These are phyloP conservation scores for Drosophila ananassae DNA, from an alignment of 1,140 invertebrate genomes.

Conservation along the genomic window DNA sequence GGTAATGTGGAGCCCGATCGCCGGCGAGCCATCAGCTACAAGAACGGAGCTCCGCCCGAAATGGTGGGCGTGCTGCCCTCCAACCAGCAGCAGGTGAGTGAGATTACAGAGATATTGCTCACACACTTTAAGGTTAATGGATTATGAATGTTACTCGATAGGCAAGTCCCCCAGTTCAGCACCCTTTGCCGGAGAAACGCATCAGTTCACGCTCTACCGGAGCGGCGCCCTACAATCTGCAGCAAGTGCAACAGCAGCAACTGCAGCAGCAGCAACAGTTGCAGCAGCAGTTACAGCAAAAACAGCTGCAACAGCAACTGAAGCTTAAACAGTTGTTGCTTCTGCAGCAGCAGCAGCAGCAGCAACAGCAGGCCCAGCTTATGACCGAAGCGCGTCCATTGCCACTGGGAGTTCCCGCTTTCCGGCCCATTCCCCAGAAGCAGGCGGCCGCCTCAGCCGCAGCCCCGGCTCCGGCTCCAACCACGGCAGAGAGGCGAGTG, in stretches of 20 bases:
- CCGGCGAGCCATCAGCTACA: conserved; percentile 87
- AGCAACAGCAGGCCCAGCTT: conserved; percentile 52
- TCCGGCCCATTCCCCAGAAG: conserved; percentile 90
- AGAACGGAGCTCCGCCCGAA: conserved; percentile 84
- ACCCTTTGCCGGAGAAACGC: conserved; percentile 63
- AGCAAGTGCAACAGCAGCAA: conserved; percentile 58
- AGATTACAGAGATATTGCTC: not conserved
- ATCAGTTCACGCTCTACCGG: conserved; percentile 71
- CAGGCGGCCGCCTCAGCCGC: conserved; percentile 15
- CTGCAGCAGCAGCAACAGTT: conserved; percentile 26
- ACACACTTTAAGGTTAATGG: not conserved
- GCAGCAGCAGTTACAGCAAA: conserved; percentile 47
- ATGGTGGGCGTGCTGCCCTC: conserved; percentile 68
- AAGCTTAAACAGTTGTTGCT: conserved; percentile 48
- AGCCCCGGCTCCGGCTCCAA: not conserved
- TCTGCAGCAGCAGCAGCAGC: conserved; percentile 13
- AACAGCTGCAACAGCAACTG: conserved; percentile 32
- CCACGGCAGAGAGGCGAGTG: conserved; percentile 62
- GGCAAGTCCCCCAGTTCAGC: conserved; percentile 27
- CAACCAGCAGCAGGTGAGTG: conserved; percentile 59
- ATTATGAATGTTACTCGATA: conserved; percentile 1
- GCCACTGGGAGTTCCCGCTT: conserved; percentile 88
- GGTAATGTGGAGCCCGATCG: conserved; percentile 89
- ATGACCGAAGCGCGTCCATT: conserved; percentile 85
- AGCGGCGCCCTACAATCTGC: conserved; percentile 54